phyloP scores from a whole-genome alignment of 2,113 vertebrate genomes.

The Platanista minor region DNA sequence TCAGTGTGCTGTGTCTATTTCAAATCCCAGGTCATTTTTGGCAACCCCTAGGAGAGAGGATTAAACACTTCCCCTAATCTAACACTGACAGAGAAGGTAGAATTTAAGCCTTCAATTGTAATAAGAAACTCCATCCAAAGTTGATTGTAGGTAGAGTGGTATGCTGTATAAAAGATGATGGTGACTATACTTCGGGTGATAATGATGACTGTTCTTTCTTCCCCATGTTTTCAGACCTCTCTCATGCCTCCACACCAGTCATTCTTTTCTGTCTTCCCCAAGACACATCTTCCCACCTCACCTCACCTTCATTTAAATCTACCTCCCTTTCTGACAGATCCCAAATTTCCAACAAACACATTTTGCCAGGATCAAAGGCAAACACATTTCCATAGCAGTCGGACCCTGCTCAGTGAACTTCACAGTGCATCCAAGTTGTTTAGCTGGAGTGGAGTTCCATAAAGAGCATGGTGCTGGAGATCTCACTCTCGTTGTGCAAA shows the following conservation, averaged over 20 bases:
- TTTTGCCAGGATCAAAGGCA: constrained; percentile 63
- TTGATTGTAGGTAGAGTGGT: not conserved
- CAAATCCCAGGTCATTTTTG: constrained; percentile 51
- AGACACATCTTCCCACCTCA: not conserved
- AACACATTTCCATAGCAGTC: constrained; percentile 53
- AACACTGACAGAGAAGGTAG: not conserved
- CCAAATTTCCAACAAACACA: constrained; percentile 36
- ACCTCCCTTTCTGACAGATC: constrained; percentile 37
- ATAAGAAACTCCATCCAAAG: constrained; percentile 30
- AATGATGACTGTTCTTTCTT: not conserved
- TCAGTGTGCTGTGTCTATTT: constrained; percentile 4
- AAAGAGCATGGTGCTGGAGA: not conserved
- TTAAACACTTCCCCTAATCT: constrained; percentile 29
- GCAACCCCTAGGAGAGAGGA: constrained; percentile 26
- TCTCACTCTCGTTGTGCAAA: not conserved
- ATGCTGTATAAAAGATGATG: not conserved
- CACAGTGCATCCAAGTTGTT: constrained; percentile 51
- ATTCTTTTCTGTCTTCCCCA: not conserved
- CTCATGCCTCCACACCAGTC: not conserved
- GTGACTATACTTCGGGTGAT: not conserved
- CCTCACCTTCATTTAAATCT: constrained; percentile 26
- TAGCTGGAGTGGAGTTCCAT: constrained; percentile 27
- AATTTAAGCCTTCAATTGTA: constrained; percentile 22
- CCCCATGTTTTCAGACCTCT: not conserved
- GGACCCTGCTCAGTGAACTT: constrained; percentile 24